Base-by-base conservation (phyloP, 2,113 vertebrate genomes). In the Ginglymostoma cirratum region DNA sequence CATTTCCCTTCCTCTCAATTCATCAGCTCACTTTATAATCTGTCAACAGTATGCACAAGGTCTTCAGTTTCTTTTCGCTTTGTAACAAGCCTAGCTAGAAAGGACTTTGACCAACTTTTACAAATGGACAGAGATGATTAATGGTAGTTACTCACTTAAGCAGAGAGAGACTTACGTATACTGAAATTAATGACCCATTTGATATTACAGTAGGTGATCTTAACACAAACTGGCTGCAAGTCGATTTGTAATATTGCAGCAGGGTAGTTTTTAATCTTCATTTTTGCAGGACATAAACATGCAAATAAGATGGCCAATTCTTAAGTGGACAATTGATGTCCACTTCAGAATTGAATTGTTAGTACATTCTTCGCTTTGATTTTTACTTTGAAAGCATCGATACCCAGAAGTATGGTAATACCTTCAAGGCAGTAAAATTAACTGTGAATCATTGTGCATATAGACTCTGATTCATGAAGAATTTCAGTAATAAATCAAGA, bases 111-210 rank as follows among this genome's bases (percentile, higher is more conserved):
- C 38, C 65, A 19, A n/a, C 55, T 61, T 92, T 92, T 92, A 23
- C 61, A 66, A 92, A n/a, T 38, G 17, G 89, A 66, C 89, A 66
- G 89, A 34, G 10, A 42, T 65, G 89, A 92, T 92, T 92, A 92
- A 92, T 92, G 89, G 89, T 92, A 65, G 89, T 66, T 92, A 92
- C 19, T 92, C 89, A 92, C 61, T 92, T 92, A 92, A 92, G 89
- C 89, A 92, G 61, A 92, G 34, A 92, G 89, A 92, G 89, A 92
- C 89, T 92, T 92, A 61, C 34, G 66, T 38, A 66, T 17, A 6
- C 89, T 92, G 34, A 61, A 66, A 92, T 92, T 66, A 92, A 34
- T 65, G 38, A 93, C 61, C 34, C 17, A 93, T 93, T 93, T 93
- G 89, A 65, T 93, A 38, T 66, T 93, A 66, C 89, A 67, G 34